These are phyloP conservation scores for Catharus ustulatus DNA, from an alignment of 2,797 vertebrate genomes.

Conservation along the genomic window DNA sequence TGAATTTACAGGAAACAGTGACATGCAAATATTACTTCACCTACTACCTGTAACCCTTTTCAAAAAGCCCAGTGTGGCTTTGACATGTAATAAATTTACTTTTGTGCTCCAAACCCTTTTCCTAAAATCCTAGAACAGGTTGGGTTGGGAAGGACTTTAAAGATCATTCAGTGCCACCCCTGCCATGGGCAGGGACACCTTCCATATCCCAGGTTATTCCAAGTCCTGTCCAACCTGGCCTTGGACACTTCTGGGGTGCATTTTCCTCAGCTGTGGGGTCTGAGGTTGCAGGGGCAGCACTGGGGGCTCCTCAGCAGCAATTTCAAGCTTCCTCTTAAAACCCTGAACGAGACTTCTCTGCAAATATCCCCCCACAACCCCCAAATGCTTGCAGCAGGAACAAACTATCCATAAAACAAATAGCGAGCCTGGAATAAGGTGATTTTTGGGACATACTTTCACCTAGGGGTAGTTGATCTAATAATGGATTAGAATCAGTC, in stretches of 20 bases:
- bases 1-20: neutral
- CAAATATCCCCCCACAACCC: neutral
- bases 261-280: neutral
- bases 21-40: neutral
- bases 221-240: neutral
- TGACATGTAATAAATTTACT: neutral
- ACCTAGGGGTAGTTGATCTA: neutral
- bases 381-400: neutral
- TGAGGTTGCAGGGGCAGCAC: neutral
- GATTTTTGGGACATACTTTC: neutral
- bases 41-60: neutral
- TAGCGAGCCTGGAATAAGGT: neutral
- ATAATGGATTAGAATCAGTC: neutral
- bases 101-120: neutral
- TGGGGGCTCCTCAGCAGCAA: neutral
- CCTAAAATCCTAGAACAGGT: neutral
- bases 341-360: neutral
- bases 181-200: neutral
- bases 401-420: neutral
- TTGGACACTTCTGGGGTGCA: neutral
- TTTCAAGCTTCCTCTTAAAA: neutral
- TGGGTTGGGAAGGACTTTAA: fast-evolving
- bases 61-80: neutral
- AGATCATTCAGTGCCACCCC: fast-evolving
- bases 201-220: fast-evolving